Base-by-base conservation (phyloP, 2,888 invertebrate genomes). In the Macrostomum cliftonense region DNA sequence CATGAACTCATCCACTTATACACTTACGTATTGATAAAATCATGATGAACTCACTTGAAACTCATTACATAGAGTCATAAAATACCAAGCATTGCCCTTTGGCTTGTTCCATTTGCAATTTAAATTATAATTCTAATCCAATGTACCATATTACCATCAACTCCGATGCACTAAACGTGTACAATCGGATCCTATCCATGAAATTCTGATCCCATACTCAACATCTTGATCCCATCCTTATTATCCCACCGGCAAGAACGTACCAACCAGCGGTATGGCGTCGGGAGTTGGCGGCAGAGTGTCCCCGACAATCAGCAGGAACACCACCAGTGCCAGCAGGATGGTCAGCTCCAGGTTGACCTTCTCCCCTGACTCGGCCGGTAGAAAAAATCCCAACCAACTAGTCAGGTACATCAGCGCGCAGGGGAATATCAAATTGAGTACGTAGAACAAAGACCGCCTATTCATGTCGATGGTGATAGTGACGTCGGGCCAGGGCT, bases 281-380 rank as follows among this genome's bases (percentile, higher is more conserved):
- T 59, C 59, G 28, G 59, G 58, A 11, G 59, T 60, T 14, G 59
- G 59, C 13, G 59, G 59, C 57, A 59, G 54, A 12, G 53, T 58
- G 39, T 59, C 59, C n/a, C 56, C 57, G 1, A 59, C 57, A 49
- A 58, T 58, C 28, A 59, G 52, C 44, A 58, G 50, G 20, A 60
- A 59, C 17, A 59, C 57, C 16, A 59, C 59, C 20, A 59, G 49
- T 7, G 58, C 57, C 45, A 59, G 50, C n/a, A 59, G 47, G 17
- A 59, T 58, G 36, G 59, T 58, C 14, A 54, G 56, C 52, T 58
- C 58, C 36, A 59, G 46, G 48, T 56, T 59, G 14, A 59, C 59
- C 49, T 59, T 59, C 49, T 59, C 59, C 2, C 59, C 59, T 7
- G 53, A 53, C 51, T 59, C 59, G 1, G 57, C 56, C 11, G 59